Evolutionary conservation across 2,797 vertebrate genomes (phyloP), one percentile per base, ranked within the genome.

Genomic region (Intellagama lesueurii): DNA sequence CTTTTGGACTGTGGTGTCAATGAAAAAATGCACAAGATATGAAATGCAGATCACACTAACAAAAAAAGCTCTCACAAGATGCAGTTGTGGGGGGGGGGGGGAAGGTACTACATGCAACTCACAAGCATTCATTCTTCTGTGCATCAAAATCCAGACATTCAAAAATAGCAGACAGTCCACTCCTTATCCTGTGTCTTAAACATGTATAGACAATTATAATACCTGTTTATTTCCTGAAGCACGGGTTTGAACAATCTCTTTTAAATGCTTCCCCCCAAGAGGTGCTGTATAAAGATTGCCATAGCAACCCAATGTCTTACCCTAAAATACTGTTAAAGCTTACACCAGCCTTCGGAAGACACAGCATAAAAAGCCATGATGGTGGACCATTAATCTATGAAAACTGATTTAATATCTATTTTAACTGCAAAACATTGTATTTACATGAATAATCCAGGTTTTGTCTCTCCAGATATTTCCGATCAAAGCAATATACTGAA

Each of bases 261-360:
- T 75, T 40, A 76, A 80, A 75, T 52, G 70, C 60, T 64, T 11
- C 87, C 87, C 82, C 56, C 9, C 88, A 92, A 14, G 2, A 9
- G 56, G 87, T 80, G 91, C 44, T 24, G 19, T 86, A 47, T 40
- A 87, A 91, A 90, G 69, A 89, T 96, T 96, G 70, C 90, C 92
- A 96, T 95, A 91, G 94, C 88, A 96, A 96, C 90, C 17, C 68
- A 79, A 73, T 35, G 90, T 91, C 86, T 91, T 26, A n/a, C 92
- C 92, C 70, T 56, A 35, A 88, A 92, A 94, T 93, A 92, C 73
- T 0, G 1, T 89, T 90, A 85, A 92, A 95, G 47, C 90, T 87
- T 81, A 88, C 24, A 92, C 24, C 64, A 81, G 4, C 7, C 60
- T 82, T 82, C 64, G 56, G 88, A 35, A 52, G 83, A 85, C 64